Conservation (phyloP, 2,888 invertebrate species). For the Seladonia tumulorum region DNA sequence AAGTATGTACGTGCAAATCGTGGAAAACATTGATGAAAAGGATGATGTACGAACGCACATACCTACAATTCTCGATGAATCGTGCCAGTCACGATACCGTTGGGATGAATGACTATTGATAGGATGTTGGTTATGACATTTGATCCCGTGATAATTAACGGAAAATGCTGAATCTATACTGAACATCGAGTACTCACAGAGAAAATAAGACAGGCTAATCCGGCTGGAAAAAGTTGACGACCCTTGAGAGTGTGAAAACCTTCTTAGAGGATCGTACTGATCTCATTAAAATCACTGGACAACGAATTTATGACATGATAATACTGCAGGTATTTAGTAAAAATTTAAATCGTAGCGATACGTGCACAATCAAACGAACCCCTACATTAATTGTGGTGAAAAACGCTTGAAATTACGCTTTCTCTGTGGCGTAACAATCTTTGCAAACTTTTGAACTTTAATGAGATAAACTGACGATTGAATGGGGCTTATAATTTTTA, state of each 20-base stretch:
- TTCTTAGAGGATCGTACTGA: neutral
- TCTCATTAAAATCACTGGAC: neutral
- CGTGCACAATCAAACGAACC: neutral
- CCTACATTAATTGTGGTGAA: neutral
- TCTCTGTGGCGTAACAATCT: neutral
- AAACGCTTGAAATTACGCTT: neutral
- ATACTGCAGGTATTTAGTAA: neutral
- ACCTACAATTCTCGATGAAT: neutral
- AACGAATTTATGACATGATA: neutral
- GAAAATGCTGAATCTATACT: slow-evolving; percentile 22
- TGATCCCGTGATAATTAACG: slow-evolving; percentile 20
- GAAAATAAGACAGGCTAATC: slow-evolving; percentile 38
- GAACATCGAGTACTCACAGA: slow-evolving; percentile 18
- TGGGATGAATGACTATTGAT: slow-evolving; percentile 35
- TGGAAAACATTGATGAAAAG: neutral
- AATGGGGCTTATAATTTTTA: neutral
- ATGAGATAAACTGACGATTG: neutral
- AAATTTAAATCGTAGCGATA: neutral
- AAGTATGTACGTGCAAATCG: neutral
- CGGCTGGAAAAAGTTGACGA: slow-evolving; percentile 33
- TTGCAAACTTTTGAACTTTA: neutral
- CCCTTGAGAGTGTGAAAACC: slow-evolving; percentile 5
- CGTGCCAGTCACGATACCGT: neutral
- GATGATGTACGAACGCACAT: neutral
- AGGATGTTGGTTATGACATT: slow-evolving; percentile 27